Evolutionary conservation across 2,888 invertebrate species (phyloP).

Genomic region (Silvanus unidentatus): DNA sequence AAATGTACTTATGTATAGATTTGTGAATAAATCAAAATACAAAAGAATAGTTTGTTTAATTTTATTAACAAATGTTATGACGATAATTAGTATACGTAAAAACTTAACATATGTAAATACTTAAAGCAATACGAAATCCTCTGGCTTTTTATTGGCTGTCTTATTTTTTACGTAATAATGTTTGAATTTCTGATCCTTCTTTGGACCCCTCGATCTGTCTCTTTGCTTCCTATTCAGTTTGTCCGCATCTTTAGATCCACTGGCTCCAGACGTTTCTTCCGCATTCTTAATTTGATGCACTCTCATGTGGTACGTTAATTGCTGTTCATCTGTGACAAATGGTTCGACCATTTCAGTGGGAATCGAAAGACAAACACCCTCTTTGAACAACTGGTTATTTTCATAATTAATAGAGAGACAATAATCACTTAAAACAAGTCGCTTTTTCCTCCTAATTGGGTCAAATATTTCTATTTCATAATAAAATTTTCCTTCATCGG

Average conservation of each 20-base stretch:
- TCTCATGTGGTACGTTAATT: constrained; percentile 24
- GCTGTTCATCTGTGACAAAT: constrained; percentile 21
- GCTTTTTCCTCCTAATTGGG: constrained; percentile 16
- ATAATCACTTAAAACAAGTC: constrained; percentile 24
- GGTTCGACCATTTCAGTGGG: constrained; percentile 16
- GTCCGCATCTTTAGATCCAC: neutral
- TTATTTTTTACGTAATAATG: too few relatives aligned
- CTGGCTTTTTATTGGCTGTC: neutral
- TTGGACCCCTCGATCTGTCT: constrained; percentile 15
- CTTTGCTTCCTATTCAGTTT: constrained; percentile 11
- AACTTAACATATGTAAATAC: neutral
- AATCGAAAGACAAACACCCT: constrained; percentile 19
- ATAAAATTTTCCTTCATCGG: constrained; percentile 21
- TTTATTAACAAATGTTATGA: too few relatives aligned
- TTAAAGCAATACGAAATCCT: neutral
- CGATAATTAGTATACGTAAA: too few relatives aligned
- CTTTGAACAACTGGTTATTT: constrained; percentile 18
- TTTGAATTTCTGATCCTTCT: constrained; percentile 9
- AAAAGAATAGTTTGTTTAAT: too few relatives aligned
- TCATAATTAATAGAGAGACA: constrained; percentile 24
- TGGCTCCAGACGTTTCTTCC: constrained; percentile 5
- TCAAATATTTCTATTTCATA: constrained; percentile 29
- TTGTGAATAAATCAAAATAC: too few relatives aligned
- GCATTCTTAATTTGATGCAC: constrained; percentile 14
- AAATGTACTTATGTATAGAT: too few relatives aligned